phyloP scores from a whole-genome alignment of 2,888 invertebrate genomes.

The Apeira syringaria region DNA sequence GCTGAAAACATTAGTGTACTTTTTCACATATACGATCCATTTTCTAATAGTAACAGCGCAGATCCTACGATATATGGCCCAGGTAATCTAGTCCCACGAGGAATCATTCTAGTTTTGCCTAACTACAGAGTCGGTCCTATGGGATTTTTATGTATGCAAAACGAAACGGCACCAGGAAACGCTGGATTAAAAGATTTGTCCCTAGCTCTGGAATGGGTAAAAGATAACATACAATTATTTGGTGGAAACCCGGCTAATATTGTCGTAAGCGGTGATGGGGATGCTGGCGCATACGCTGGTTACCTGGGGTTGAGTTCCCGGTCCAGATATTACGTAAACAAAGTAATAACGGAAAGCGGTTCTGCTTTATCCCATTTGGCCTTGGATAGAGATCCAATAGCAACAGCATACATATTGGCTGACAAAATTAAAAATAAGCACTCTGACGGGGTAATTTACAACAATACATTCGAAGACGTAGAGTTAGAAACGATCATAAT shows the following conservation, averaged over 20 bases:
- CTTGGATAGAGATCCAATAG: conserved; percentile 53
- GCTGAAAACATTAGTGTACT: too few species aligned
- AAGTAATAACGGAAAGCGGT: conserved; percentile 67
- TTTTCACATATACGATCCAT: too few species aligned
- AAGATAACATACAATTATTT: conserved; percentile 55
- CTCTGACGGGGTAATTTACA: too few species aligned
- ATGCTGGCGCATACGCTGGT: conserved; percentile 57
- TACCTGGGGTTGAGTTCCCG: conserved; percentile 53
- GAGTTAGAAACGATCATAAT: conserved; percentile 36
- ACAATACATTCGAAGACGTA: conserved; percentile 31
- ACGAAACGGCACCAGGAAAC: conserved; percentile 62
- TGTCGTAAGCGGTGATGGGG: conserved; percentile 61
- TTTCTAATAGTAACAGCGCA: too few species aligned
- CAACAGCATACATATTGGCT: too few species aligned
- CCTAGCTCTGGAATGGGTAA: conserved; percentile 60
- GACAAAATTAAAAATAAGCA: too few species aligned
- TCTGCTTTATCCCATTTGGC: conserved; percentile 61
- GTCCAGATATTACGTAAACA: conserved; percentile 50
- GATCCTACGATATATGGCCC: too few species aligned
- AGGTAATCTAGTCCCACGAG: too few species aligned
- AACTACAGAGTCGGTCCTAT: conserved; percentile 69
- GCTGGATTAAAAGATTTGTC: conserved; percentile 66
- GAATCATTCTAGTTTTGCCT: too few species aligned
- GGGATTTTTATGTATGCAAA: conserved; percentile 65
- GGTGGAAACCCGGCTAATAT: conserved; percentile 68